Evolutionary conservation across 2,888 invertebrate genomes (phyloP).

Genomic region (Cataglyphis albicans): DNA sequence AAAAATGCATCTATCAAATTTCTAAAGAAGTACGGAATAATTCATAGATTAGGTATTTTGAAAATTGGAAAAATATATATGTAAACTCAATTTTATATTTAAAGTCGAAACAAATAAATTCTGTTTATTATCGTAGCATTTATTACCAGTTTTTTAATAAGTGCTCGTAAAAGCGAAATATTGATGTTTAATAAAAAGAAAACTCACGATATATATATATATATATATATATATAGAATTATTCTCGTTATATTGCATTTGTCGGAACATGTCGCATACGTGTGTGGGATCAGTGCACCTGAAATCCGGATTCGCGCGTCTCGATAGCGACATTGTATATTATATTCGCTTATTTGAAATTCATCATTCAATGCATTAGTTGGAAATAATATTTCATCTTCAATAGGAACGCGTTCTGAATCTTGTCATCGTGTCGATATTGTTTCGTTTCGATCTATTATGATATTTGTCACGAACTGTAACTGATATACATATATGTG

Average conservation of each 20-base stretch:
- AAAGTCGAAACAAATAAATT: background rate
- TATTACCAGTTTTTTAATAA: constrained; percentile 9
- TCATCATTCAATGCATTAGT: background rate
- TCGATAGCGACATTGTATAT: background rate
- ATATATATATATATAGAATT: background rate
- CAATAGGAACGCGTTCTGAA: background rate
- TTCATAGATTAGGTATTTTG: background rate
- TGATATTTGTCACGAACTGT: background rate
- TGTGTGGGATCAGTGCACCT: background rate
- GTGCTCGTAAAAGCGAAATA: background rate
- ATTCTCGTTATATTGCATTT: background rate
- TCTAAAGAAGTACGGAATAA: background rate
- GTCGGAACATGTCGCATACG: background rate
- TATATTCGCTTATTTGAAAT: background rate
- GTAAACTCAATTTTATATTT: constrained; percentile 3
- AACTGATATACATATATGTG: too few relatives aligned
- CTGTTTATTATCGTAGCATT: background rate
- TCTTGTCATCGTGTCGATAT: background rate
- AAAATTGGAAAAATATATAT: too few relatives aligned
- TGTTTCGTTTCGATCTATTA: background rate
- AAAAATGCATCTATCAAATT: background rate
- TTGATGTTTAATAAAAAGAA: background rate
- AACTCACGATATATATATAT: background rate
- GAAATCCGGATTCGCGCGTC: background rate
- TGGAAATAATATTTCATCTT: background rate